Percentiles rank a stretch among this genome's conserved stretches.
These are phyloP conservation scores for Apamea crenata DNA, from an alignment of 2,888 invertebrate species.

Conservation along the genomic window DNA sequence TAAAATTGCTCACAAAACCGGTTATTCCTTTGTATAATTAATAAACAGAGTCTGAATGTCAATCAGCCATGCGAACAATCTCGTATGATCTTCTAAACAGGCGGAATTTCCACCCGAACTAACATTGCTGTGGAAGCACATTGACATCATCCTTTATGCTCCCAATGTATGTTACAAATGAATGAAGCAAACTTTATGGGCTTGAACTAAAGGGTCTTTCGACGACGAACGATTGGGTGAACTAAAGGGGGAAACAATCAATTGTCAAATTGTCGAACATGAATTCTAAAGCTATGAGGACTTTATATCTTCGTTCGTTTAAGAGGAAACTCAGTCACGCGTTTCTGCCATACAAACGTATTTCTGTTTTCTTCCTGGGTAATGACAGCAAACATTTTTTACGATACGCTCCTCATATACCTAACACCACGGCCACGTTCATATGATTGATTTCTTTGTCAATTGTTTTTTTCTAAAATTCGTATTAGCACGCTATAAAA, in stretches of 20 bases:
- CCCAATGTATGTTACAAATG: conserved; percentile 54
- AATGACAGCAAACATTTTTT: background rate
- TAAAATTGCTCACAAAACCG: background rate
- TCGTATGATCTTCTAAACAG: conserved; percentile 43
- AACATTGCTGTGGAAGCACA: conserved; percentile 39
- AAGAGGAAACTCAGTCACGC: background rate
- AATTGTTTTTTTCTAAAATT: background rate
- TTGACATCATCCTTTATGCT: conserved; percentile 49
- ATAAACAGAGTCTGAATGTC: conserved; percentile 24
- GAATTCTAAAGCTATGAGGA: conserved; percentile 2
- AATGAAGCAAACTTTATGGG: conserved; percentile 45
- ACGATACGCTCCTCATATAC: background rate
- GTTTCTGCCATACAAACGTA: background rate
- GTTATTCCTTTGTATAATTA: conserved; percentile 12
- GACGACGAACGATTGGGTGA: conserved; percentile 15
- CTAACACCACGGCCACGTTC: background rate
- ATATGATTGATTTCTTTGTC: background rate
- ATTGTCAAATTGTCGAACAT: conserved; percentile 25
- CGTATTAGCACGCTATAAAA: background rate
- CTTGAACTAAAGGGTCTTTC: conserved; percentile 1
- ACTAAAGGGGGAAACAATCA: conserved; percentile 31
- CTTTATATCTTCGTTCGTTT: background rate
- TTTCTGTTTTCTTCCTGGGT: background rate
- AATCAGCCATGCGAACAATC: conserved; percentile 47
- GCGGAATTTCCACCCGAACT: conserved; percentile 47